phyloP scores from a whole-genome alignment of 2,113 vertebrate genomes.

The Gnathonemus echidnorhynchus region DNA sequence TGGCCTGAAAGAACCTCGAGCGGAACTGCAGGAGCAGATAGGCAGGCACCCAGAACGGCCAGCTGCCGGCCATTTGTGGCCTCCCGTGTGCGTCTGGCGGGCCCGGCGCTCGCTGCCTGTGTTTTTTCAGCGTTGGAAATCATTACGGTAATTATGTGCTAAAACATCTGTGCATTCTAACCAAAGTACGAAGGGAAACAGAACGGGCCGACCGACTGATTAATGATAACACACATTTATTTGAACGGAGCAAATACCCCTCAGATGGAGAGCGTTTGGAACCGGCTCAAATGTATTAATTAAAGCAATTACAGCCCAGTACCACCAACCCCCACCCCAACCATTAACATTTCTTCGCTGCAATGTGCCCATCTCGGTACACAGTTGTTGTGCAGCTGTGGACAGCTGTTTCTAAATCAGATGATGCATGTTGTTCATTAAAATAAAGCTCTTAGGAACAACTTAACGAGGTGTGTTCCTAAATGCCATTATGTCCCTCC shows the following conservation, averaged over 20 bases:
- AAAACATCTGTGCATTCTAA: conserved; percentile 18
- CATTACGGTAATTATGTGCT: conserved; percentile 21
- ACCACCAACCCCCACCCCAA: neutral
- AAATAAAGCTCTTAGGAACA: conserved; percentile 31
- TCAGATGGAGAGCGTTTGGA: conserved; percentile 4
- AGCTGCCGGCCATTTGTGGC: neutral
- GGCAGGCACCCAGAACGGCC: neutral
- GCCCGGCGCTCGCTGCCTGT: neutral
- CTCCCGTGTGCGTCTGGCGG: neutral
- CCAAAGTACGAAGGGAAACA: conserved; percentile 5
- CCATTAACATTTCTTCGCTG: neutral
- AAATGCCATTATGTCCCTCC: neutral
- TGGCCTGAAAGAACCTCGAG: neutral
- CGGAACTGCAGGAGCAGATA: neutral
- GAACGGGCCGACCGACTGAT: neutral
- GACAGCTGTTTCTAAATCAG: conserved; percentile 27
- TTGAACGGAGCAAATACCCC: conserved; percentile 15
- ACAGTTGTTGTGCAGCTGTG: conserved; percentile 38
- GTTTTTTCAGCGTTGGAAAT: conserved; percentile 20
- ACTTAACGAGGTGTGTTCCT: conserved; percentile 18
- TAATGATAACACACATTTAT: conserved; percentile 22
- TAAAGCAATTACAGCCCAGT: conserved; percentile 13
- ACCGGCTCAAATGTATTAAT: conserved; percentile 15
- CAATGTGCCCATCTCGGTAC: conserved; percentile 8
- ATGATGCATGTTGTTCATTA: conserved; percentile 18